Evolutionary conservation across 1,140 invertebrate species (phyloP), one percentile per base, ranked within the genome.

Genomic region (Drosophila paulistorum): DNA sequence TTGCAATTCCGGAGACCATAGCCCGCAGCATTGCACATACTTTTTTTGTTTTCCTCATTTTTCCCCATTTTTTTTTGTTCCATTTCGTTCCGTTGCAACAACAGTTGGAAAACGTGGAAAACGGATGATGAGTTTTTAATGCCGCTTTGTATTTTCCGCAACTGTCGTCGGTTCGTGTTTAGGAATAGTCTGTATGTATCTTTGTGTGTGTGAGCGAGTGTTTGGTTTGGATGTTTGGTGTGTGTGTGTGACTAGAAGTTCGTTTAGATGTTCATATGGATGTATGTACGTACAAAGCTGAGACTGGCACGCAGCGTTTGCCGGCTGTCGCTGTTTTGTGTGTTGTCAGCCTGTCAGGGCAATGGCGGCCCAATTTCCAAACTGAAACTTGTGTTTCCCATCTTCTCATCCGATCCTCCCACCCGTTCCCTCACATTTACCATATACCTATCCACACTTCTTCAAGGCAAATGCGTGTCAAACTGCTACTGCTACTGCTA

Each of bases 101-200:
- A 51, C 45, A 51, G 45, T 51, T 51, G 45, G 45, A 35, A 59
- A 59, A 37, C 57, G 57, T 59, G 57, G 23, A 57, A 30, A 66
- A 51, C 65, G 70, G 48, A 70, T 82, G 79, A 82, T 82, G 79
- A 74, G 79, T 82, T 82, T 78, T 82, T 82, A 82, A 82, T 82
- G 75, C 79, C 58, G 79, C 74, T 71, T 82, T 82, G 55, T 68
- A 63, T 59, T 64, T 39, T 37, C 33, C 58, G 33, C 55, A 58
- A 66, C 45, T 72, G 65, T 72, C 70, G 37, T 59, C 70, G 48
- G 26, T 7, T 33, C 59, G 10, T 63, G 48, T 57, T 73, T 68
- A 67, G 33, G 33, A 23, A 30, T 68, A 51, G 45, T 51, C 9
- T 51, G 20, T 51, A 11, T 11, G 17, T 26, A 3, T 26, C 23